phyloP scores from a whole-genome alignment of 2,113 vertebrate species.

The Mobula birostris region DNA sequence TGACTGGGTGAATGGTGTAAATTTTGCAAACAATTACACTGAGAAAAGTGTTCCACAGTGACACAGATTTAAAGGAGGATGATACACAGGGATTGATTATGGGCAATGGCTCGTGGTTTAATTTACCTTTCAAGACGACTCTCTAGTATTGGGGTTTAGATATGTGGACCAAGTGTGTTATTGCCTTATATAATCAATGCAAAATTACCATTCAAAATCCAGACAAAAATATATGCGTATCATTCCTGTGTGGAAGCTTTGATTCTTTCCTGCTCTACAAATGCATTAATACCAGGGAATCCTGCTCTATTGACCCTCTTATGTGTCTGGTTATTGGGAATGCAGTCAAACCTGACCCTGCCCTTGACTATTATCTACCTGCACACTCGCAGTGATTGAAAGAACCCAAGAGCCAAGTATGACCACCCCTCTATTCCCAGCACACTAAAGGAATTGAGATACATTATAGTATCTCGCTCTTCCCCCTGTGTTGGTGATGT shows the following conservation, averaged over 20 bases:
- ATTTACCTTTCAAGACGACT: background rate
- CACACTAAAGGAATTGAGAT: background rate
- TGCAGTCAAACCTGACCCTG: too few relatives aligned
- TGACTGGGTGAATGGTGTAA: background rate
- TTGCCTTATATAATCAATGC: background rate
- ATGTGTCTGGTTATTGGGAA: background rate
- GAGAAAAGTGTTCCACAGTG: too few relatives aligned
- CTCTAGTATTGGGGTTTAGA: background rate
- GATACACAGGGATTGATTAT: background rate
- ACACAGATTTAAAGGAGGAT: background rate
- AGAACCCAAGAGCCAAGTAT: background rate
- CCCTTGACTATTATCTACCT: background rate
- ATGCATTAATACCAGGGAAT: background rate
- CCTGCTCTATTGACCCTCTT: background rate
- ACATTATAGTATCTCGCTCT: background rate
- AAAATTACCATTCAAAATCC: background rate
- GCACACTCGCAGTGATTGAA: background rate
- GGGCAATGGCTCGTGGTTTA: background rate
- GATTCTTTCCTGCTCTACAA: background rate
- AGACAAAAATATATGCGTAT: too few relatives aligned
- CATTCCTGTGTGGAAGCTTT: background rate
- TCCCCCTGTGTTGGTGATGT: background rate
- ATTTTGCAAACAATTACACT: background rate
- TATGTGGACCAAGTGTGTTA: too few relatives aligned
- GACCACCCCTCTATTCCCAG: too few relatives aligned